Conservation (phyloP, 2,888 invertebrate species). For the Halocaridina rubra region DNA sequence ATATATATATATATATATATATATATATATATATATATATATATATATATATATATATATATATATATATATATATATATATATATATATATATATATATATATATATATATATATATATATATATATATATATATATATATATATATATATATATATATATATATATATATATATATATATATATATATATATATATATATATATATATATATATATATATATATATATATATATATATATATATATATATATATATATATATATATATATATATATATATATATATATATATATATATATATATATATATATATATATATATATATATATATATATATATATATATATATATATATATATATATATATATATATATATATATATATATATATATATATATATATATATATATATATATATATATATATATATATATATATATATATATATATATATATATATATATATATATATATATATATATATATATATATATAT, state of each 20-base stretch:
- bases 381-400: background rate
- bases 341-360: background rate
- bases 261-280: conserved; percentile 7
- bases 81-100: background rate
- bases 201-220: background rate
- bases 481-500: conserved; percentile 5
- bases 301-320: conserved; percentile 8
- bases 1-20: background rate
- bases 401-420: background rate
- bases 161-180: background rate
- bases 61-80: conserved; percentile 14
- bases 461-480: background rate
- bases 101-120: background rate
- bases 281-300: background rate
- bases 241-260: background rate
- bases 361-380: background rate
- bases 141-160: background rate
- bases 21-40: conserved; percentile 7
- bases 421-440: background rate
- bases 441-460: background rate
- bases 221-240: background rate
- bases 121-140: background rate
- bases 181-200: background rate
- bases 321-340: background rate
- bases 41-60: background rate